Percentiles rank a stretch among this genome's conserved stretches.
Evolutionary conservation across 2,797 vertebrate genomes (phyloP).

Genomic region (Platalea minor): DNA sequence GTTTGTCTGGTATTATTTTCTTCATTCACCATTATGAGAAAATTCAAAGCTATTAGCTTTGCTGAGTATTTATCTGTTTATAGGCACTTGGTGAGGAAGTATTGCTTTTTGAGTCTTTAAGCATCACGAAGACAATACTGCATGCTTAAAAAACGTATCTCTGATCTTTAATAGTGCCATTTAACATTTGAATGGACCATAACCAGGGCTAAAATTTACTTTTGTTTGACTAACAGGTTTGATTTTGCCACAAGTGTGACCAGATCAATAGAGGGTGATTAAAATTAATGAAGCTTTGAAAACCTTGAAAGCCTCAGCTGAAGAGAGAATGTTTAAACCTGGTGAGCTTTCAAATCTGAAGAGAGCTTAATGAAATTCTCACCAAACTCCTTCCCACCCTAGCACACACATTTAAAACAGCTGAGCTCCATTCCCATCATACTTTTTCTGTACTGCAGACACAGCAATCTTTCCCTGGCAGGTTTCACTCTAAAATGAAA

Average conservation of each 20-base stretch:
- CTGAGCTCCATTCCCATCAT: neutral
- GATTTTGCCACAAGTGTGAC: neutral
- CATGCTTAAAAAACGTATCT: neutral
- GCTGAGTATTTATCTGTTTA: neutral
- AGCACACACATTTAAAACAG: neutral
- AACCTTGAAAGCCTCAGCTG: neutral
- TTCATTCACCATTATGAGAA: neutral
- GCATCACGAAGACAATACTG: neutral
- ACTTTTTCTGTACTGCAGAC: neutral
- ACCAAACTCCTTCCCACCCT: neutral
- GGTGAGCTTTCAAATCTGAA: neutral
- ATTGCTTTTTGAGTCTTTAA: neutral
- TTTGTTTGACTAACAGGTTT: slow-evolving; percentile 17
- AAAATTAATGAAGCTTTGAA: slow-evolving; percentile 40
- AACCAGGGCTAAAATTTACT: slow-evolving; percentile 18
- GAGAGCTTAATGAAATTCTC: neutral
- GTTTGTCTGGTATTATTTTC: neutral
- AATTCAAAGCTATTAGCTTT: neutral
- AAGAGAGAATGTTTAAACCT: neutral
- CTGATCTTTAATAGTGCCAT: neutral
- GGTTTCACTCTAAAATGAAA: neutral
- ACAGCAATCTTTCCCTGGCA: neutral
- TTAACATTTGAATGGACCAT: slow-evolving; percentile 11
- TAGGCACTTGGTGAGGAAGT: neutral
- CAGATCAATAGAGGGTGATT: slow-evolving; percentile 9